Percentiles rank a stretch among this genome's conserved stretches.
phyloP scores from a whole-genome alignment of 2,113 vertebrate genomes.

The Mugil cephalus region DNA sequence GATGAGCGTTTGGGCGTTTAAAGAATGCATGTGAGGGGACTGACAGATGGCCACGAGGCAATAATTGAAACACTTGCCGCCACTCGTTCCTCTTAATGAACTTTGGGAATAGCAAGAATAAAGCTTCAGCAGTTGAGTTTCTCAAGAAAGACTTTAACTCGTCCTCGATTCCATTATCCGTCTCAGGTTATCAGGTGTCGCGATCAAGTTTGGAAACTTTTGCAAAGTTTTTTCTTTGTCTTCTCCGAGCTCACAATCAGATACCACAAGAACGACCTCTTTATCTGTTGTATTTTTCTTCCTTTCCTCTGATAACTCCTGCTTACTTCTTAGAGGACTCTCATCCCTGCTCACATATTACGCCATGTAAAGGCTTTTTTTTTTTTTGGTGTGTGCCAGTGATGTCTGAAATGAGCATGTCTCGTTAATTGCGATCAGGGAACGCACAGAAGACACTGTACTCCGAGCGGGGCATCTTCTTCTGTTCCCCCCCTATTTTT shows the following conservation, averaged over 20 bases:
- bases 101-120: conserved; percentile 20
- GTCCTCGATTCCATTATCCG: neutral
- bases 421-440: conserved; percentile 55
- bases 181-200: conserved; percentile 24
- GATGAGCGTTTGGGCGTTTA: conserved; percentile 25
- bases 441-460: conserved; percentile 24
- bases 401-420: conserved; percentile 43
- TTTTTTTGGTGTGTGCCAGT: neutral
- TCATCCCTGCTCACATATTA: conserved; percentile 8
- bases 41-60: conserved; percentile 16
- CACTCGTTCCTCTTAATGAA: neutral
- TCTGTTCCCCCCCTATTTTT: conserved; percentile 14
- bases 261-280: conserved; percentile 5
- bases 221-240: conserved; percentile 23
- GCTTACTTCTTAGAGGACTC: neutral
- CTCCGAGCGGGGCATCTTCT: conserved; percentile 1
- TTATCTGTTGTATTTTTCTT: conserved; percentile 15
- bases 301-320: neutral
- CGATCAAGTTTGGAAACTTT: conserved; percentile 28
- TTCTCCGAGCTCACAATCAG: conserved; percentile 1
- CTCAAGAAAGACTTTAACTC: neutral
- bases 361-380: conserved; percentile 16
- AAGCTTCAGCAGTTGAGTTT: conserved; percentile 3
- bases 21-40: conserved; percentile 1
- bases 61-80: conserved; percentile 16